phyloP scores from a whole-genome alignment of 2,888 invertebrate genomes.

The Eumerus sabulonum region DNA sequence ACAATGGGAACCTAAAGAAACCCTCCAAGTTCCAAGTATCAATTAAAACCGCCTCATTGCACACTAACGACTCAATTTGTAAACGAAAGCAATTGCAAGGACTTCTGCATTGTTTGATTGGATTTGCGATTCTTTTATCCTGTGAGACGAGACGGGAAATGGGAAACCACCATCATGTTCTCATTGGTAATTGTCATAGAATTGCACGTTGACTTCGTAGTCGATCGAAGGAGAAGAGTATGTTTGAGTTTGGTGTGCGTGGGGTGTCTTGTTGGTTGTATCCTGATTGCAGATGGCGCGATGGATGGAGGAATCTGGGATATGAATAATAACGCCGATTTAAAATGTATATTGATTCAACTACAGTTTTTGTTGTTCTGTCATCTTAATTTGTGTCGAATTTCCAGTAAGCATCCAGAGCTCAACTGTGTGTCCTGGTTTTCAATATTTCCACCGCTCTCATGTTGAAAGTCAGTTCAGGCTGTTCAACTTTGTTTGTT shows the following conservation, averaged over 20 bases:
- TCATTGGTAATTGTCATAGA: conserved; percentile 58
- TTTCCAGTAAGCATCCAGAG: conserved; percentile 20
- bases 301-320: conserved; percentile 14
- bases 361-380: conserved; percentile 20
- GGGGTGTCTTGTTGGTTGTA: not conserved
- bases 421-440: too few species aligned
- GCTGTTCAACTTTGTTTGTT: too few species aligned
- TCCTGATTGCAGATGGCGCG: not conserved
- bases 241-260: too few species aligned
- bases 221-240: conserved; percentile 42
- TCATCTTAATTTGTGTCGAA: conserved; percentile 48
- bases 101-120: conserved; percentile 40
- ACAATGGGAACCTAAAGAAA: not conserved
- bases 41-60: conserved; percentile 57
- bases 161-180: conserved; percentile 42
- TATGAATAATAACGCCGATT: conserved; percentile 59
- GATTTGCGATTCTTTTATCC: conserved; percentile 25
- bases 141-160: not conserved
- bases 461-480: too few species aligned
- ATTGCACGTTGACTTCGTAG: conserved; percentile 49
- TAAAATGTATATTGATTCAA: conserved; percentile 43
- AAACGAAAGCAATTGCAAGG: conserved; percentile 13
- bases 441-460: too few species aligned
- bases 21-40: conserved; percentile 40
- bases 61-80: conserved; percentile 33